Evolutionary conservation across 2,888 invertebrate species (phyloP).

Genomic region (Prosapia bicincta): DNA sequence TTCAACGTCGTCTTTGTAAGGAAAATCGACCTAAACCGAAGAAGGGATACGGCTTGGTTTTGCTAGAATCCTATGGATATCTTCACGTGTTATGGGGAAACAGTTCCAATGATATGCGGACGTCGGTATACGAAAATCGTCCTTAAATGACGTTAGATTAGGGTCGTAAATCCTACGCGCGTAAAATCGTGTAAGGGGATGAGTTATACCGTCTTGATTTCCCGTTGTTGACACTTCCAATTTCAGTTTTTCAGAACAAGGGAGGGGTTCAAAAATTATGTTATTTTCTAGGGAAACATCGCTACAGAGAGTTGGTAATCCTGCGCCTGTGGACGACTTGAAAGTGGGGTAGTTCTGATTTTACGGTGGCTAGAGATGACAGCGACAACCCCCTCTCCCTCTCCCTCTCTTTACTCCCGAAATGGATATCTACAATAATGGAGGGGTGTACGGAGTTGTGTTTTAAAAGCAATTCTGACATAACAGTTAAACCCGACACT

Average conservation of each 20-base stretch:
- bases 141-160: constrained; percentile 29
- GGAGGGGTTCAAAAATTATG: constrained; percentile 29
- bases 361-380: constrained; percentile 27
- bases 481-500: not conserved
- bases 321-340: constrained; percentile 9
- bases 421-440: constrained; percentile 21
- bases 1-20: constrained; percentile 19
- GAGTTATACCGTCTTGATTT: constrained; percentile 26
- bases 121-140: constrained; percentile 24
- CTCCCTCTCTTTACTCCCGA: constrained; percentile 7
- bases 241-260: constrained; percentile 23
- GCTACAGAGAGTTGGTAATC: constrained; percentile 30
- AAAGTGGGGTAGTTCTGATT: constrained; percentile 27
- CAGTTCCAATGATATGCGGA: constrained; percentile 20
- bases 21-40: constrained; percentile 25
- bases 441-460: constrained; percentile 18
- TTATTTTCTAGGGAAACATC: constrained; percentile 30
- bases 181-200: constrained; percentile 3
- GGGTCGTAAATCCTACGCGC: constrained; percentile 23
- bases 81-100: constrained; percentile 27
- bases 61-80: constrained; percentile 17
- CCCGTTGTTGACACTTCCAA: constrained; percentile 31
- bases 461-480: not conserved
- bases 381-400: constrained; percentile 21
- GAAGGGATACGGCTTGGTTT: constrained; percentile 16